phyloP scores from a whole-genome alignment of 1,140 invertebrate species.

The Bactericera cockerelli region DNA sequence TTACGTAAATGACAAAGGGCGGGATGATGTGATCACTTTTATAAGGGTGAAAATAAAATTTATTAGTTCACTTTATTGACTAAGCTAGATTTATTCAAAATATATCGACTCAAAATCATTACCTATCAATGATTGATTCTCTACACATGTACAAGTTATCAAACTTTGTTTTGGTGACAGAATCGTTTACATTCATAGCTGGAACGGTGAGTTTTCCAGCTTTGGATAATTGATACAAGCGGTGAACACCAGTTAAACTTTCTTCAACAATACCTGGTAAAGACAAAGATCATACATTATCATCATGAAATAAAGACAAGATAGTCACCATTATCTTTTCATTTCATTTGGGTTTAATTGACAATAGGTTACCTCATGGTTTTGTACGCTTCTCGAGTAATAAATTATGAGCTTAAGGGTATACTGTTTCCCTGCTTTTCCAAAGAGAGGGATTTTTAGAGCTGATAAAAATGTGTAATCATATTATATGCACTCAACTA shows the following conservation, averaged over 20 bases:
- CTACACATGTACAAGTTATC: constrained; percentile 89
- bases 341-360: neutral
- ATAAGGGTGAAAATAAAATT: too few species aligned
- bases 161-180: constrained; percentile 98
- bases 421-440: too few species aligned
- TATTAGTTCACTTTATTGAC: too few species aligned
- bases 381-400: too few species aligned
- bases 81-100: too few species aligned
- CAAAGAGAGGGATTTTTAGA: too few species aligned
- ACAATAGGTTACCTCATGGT: neutral
- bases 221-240: constrained; percentile 90
- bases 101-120: too few species aligned
- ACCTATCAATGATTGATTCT: constrained; percentile 80
- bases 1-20: too few species aligned
- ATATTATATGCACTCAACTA: too few species aligned
- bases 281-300: constrained; percentile 17
- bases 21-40: too few species aligned
- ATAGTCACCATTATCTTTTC: neutral
- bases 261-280: constrained; percentile 86
- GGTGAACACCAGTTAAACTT: constrained; percentile 92
- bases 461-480: too few species aligned
- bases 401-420: too few species aligned
- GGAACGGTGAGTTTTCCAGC: constrained; percentile 88
- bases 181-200: constrained; percentile 98
- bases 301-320: neutral